phyloP scores from a whole-genome alignment of 2,113 vertebrate species.

The Psilopsiagon aymara region DNA sequence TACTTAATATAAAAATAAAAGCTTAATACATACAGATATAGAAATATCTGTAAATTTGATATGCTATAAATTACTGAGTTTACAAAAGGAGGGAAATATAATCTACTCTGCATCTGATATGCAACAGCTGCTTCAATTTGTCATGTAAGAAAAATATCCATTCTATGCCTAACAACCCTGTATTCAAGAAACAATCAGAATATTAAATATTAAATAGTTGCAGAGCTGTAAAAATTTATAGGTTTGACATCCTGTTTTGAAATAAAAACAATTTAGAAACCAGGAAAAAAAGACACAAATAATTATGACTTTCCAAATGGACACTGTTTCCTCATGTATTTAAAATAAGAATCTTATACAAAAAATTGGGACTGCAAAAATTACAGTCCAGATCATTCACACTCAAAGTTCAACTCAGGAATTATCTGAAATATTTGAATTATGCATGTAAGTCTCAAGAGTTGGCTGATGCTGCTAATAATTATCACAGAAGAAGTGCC shows the following conservation, averaged over 20 bases:
- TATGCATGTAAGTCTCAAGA: background rate
- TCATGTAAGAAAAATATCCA: background rate
- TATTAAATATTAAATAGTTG: background rate
- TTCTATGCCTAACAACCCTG: background rate
- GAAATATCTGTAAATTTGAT: background rate
- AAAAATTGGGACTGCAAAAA: background rate
- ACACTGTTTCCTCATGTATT: background rate
- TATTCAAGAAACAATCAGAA: background rate
- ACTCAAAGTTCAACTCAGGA: background rate
- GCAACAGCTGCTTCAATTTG: background rate
- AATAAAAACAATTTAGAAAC: background rate
- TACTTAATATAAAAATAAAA: background rate
- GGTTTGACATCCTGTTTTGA: background rate
- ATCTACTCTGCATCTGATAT: background rate
- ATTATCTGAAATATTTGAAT: background rate
- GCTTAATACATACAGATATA: background rate
- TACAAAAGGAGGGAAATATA: background rate
- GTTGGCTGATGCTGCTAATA: background rate
- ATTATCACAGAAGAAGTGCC: background rate
- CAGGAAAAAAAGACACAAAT: background rate
- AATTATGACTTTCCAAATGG: background rate
- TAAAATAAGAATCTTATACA: background rate
- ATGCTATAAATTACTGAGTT: background rate
- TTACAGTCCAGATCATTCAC: background rate
- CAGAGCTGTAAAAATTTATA: background rate